Conservation (phyloP, 2,797 vertebrate genomes). For the Pelochelys cantorii region DNA sequence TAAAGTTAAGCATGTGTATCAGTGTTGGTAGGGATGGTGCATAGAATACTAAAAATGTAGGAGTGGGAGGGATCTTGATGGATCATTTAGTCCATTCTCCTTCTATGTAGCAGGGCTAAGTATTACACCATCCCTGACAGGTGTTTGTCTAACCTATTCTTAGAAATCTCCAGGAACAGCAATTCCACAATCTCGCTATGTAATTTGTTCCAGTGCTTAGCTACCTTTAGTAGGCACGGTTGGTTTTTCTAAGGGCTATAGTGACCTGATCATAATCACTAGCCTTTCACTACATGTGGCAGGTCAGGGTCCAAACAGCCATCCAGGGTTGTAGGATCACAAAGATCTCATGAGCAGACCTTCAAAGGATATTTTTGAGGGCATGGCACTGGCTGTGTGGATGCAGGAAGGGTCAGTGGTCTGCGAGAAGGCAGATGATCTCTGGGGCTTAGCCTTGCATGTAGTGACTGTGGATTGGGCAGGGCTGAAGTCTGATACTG, state of each 20-base stretch:
- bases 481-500: rapidly evolving
- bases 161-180: background rate
- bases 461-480: rapidly evolving
- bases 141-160: background rate
- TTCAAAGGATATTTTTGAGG: background rate
- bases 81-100: background rate
- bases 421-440: background rate
- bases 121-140: background rate
- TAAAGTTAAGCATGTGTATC: background rate
- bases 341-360: background rate
- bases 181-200: background rate
- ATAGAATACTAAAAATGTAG: background rate
- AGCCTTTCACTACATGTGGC: background rate
- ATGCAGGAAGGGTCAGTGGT: background rate
- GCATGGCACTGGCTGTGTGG: background rate
- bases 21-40: background rate
- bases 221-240: background rate
- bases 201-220: background rate
- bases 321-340: background rate
- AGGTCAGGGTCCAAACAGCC: too few relatives aligned
- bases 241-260: background rate
- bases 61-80: background rate
- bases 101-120: background rate
- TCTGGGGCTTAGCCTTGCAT: background rate
- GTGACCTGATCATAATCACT: background rate